These are phyloP conservation scores for Engraulis encrasicolus DNA, from an alignment of 2,113 vertebrate species.

Conservation along the genomic window DNA sequence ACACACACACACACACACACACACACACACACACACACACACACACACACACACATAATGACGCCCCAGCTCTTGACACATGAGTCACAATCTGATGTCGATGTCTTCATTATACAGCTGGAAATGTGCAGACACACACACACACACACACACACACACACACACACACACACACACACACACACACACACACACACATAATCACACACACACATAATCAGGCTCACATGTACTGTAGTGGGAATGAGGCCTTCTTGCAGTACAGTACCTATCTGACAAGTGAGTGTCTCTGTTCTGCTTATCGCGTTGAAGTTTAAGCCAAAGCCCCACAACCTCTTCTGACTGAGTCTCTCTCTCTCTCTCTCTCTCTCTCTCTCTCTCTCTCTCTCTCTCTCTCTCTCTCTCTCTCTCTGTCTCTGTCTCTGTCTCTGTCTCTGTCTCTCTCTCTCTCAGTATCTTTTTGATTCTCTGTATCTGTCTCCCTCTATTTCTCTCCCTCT, in stretches of 20 bases:
- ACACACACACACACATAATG: no score
- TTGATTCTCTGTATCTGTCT: no score
- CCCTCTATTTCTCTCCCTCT: no score
- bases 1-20: no score
- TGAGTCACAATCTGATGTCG: neutral
- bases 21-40: no score
- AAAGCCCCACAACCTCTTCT: neutral
- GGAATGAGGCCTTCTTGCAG: neutral
- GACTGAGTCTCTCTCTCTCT: no score
- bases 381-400: no score
- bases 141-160: neutral
- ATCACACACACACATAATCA: neutral
- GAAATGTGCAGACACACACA: neutral
- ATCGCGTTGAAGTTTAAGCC: neutral
- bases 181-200: neutral
- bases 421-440: no score
- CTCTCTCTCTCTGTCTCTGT: no score
- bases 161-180: constrained; percentile 4
- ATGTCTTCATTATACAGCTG: neutral
- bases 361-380: no score
- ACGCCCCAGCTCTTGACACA: neutral
- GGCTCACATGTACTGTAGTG: neutral
- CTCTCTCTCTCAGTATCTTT: no score
- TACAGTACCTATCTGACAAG: constrained; percentile 1
- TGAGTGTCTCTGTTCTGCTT: neutral